Percentiles rank a stretch among this genome's conserved stretches.
phyloP scores from a whole-genome alignment of 2,797 vertebrate species.

The Margarornis squamiger region DNA sequence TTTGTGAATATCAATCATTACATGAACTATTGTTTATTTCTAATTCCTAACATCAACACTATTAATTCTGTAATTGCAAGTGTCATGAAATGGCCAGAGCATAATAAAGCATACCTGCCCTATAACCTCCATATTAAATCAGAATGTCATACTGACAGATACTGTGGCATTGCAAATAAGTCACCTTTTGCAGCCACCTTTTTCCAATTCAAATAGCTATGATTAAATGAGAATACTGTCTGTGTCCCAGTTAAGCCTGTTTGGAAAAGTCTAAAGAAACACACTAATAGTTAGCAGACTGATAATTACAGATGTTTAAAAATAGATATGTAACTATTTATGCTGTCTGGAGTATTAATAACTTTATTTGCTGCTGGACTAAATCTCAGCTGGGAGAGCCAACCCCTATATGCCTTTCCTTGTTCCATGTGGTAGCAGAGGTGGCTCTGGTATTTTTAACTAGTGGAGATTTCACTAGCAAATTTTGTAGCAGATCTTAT shows the following conservation, averaged over 20 bases:
- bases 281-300: not conserved
- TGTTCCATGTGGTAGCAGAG: not conserved
- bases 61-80: conserved; percentile 56
- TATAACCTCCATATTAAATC: conserved; percentile 40
- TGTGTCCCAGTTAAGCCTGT: not conserved
- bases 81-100: conserved; percentile 18
- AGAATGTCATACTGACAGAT: conserved; percentile 30
- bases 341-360: conserved; percentile 33
- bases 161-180: conserved; percentile 6
- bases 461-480: not conserved
- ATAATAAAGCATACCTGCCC: conserved; percentile 38
- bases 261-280: conserved; percentile 31
- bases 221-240: not conserved
- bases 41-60: conserved; percentile 32
- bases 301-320: conserved; percentile 35
- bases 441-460: not conserved
- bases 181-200: conserved; percentile 14
- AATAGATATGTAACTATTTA: conserved; percentile 15
- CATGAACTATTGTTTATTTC: conserved; percentile 48
- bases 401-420: not conserved
- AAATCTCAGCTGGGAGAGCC: not conserved
- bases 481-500: not conserved
- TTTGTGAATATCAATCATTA: conserved; percentile 48
- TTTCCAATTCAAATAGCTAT: not conserved
- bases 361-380: conserved; percentile 24